Conservation (phyloP, 2,888 invertebrate genomes). For the Dasypogon diadema region DNA sequence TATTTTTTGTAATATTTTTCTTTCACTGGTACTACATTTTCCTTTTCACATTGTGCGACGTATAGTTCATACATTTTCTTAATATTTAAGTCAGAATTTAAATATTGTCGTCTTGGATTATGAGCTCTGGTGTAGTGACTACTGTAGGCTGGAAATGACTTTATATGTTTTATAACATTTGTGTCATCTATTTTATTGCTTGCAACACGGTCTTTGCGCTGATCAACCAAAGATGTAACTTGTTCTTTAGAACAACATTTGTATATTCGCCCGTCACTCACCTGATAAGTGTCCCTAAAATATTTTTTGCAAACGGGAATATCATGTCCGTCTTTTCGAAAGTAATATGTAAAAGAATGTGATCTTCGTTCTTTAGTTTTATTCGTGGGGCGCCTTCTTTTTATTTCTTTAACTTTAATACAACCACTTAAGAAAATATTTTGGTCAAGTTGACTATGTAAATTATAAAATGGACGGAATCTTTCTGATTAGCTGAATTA, state of each 20-base stretch:
- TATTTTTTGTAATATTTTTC: conserved; percentile 56
- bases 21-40: conserved; percentile 56
- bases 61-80: conserved; percentile 57
- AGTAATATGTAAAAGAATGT: conserved; percentile 44
- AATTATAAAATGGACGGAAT: conserved; percentile 56
- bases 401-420: conserved; percentile 56
- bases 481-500: conserved; percentile 35
- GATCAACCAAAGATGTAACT: conserved; percentile 57
- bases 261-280: conserved; percentile 21
- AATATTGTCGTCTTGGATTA: conserved; percentile 55
- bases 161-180: conserved; percentile 9
- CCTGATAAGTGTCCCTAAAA: conserved; percentile 50
- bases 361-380: conserved; percentile 55
- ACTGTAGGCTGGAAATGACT: conserved; percentile 47
- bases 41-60: conserved; percentile 50
- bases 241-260: conserved; percentile 56
- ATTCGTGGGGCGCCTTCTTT: conserved; percentile 56
- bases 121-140: conserved; percentile 47
- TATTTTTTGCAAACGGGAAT: conserved; percentile 58
- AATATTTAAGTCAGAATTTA: conserved; percentile 57
- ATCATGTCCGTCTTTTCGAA: conserved; percentile 58
- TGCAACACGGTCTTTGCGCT: conserved; percentile 42
- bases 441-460: conserved; percentile 59
- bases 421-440: conserved; percentile 59
- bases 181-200: conserved; percentile 26